These are phyloP conservation scores for Chloropsis hardwickii DNA, from an alignment of 2,113 vertebrate genomes.

Conservation along the genomic window DNA sequence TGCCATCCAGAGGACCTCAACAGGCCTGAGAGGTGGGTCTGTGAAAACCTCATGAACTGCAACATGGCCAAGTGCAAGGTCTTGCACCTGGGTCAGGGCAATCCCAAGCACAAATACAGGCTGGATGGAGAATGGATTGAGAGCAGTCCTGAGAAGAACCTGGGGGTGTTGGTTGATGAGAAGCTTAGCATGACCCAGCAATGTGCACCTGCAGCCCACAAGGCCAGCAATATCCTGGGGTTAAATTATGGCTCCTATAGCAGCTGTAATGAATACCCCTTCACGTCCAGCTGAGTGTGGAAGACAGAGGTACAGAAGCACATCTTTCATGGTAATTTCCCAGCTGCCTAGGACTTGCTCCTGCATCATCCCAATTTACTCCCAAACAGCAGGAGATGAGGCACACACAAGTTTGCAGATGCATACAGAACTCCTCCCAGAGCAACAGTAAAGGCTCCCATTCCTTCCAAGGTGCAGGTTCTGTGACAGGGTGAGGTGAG, in stretches of 20 bases:
- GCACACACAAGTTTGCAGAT: neutral
- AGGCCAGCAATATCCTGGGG: neutral
- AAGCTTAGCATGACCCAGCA: neutral
- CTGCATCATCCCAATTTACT: neutral
- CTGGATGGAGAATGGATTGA: neutral
- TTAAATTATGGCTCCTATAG: neutral
- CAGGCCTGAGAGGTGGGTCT: neutral
- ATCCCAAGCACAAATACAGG: neutral
- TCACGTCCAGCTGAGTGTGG: neutral
- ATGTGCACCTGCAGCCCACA: neutral
- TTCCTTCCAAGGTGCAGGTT: neutral
- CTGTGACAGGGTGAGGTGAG: fast-evolving
- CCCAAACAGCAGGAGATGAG: neutral
- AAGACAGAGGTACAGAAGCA: neutral
- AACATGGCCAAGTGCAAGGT: neutral
- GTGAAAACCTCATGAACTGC: neutral
- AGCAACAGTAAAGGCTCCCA: neutral
- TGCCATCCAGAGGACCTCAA: neutral
- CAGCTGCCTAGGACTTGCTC: neutral
- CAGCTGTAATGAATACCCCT: neutral
- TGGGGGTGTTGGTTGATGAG: neutral
- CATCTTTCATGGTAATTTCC: neutral
- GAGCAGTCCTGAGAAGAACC: neutral
- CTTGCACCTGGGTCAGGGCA: neutral
- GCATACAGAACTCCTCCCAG: neutral